Base-by-base conservation (phyloP, 2,113 vertebrate genomes). In the Pardalotus punctatus region DNA sequence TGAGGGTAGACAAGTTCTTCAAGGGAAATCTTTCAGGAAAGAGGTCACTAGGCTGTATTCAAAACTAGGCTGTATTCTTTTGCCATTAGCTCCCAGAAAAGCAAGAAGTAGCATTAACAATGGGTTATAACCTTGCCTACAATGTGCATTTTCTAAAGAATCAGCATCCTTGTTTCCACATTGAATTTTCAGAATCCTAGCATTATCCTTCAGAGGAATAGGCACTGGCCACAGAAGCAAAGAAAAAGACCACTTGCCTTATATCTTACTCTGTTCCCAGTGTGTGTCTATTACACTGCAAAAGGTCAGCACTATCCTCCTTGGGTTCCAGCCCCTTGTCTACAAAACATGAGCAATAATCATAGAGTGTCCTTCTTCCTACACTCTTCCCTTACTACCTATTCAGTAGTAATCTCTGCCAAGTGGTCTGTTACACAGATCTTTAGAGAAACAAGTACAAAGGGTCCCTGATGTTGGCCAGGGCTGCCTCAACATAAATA, bases 1-100 rank as follows among this genome's bases (percentile, higher is more conserved):
- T 33, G 10, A 28, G 10, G 10, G 3, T 0, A 0, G 28, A 36
- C 12, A 73, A 56, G 11, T 0, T 60, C 56, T 50, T 35, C 9
- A 20, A 51, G 11, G 21, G 38, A 91, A 74, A 35, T 33, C 14
- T 83, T 45, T 50, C 6, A 9, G 12, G 18, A 51, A 76, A 35
- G 10, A 36, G 2, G 29, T 93, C 25, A 56, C 9, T 36, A 40
- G 3, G 13, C 14, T 64, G 5, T 56, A 56, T 31, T 72, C 3
- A 47, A 57, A 72, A 40, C 12, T 36, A 40, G 3, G 13, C 14
- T 64, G 5, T 56, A 56, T 31, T 72, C 3, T 11, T 57, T 40
- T 85, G 36, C 25, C 6, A 5, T 51, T 70, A 73, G 6, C 12
- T 69, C 11, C 22, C 17, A 62, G 38, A 66, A 83, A 66, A 77